Evolutionary conservation across 2,113 vertebrate genomes (phyloP), one percentile per base, ranked within the genome.

Genomic region (Empidonax alnorum): DNA sequence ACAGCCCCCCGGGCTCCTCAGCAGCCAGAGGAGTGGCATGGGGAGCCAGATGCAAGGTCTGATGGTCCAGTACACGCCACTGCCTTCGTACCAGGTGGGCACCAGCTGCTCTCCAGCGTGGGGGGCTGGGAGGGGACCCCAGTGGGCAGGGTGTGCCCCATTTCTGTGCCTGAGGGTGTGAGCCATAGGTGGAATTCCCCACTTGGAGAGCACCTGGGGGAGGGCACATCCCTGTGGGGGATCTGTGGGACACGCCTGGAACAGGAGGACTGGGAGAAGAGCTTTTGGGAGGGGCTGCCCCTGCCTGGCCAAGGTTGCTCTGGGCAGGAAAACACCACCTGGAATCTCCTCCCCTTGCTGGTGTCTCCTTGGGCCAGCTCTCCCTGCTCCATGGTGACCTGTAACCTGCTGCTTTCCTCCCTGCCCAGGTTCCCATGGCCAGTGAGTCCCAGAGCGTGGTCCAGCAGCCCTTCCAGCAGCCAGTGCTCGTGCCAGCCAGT

Each of bases 41-140:
- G 99, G 98, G 28, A 98, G 97, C 96, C 99, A 99, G 95, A 99
- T 99, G 98, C 99, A 99, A 97, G 99, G 99, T 96, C 98, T 99
- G 96, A 99, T 99, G 99, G 99, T 99, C 93, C 99, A 99, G 97
- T 99, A 99, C 97, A 98, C 99, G 52, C 99, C 99, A 65, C 98
- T 99, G 98, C 99, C 99, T 97, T 99, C 99, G 5, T 99, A 99
- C 98, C 99, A 99, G 98, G 99, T 99, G 89, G 79, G 98, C 94
- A 35, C 15, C 33, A 5, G n/a, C 28, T 50, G 50, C 30, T 77
- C 37, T 42, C 28, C 15, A 0, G 13, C 3, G 18, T 23, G 16
- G 82, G 75, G 50, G 28, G 59, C 62, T 30, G 44, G 68, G 30
- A 47, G 80, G 76, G 80, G 37, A 9, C 30, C 42, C 49, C 2